Evolutionary conservation across 2,888 invertebrate genomes (phyloP).

Genomic region (Eledona agricola): DNA sequence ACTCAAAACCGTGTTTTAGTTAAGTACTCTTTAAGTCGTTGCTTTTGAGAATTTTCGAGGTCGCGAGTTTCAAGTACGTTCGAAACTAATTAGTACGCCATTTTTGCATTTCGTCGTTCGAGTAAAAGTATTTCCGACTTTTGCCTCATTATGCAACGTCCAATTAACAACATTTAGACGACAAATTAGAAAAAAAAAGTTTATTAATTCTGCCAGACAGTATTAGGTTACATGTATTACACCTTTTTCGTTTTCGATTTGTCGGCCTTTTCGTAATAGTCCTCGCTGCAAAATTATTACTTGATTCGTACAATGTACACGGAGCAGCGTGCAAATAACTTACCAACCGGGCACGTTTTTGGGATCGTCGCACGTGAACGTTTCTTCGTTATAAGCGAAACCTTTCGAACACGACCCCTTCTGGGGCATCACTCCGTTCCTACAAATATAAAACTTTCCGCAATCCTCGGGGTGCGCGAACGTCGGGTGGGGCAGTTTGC

Average conservation of each 20-base stretch:
- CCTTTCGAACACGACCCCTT: conserved; percentile 78
- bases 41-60: conserved; percentile 12
- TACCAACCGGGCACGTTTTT: conserved; percentile 82
- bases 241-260: conserved; percentile 20
- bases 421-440: conserved; percentile 79
- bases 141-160: no score
- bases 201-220: neutral
- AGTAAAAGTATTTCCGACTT: no score
- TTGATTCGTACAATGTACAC: conserved; percentile 28
- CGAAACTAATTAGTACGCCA: neutral
- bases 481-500: conserved; percentile 78
- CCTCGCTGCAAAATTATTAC: conserved; percentile 52
- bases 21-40: conserved; percentile 2
- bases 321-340: conserved; percentile 45
- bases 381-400: conserved; percentile 81
- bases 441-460: conserved; percentile 84
- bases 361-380: conserved; percentile 79
- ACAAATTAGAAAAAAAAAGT: neutral
- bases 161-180: neutral
- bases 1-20: conserved; percentile 10
- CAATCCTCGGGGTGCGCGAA: conserved; percentile 83
- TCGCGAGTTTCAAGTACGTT: conserved; percentile 4
- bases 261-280: conserved; percentile 50
- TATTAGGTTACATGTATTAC: conserved; percentile 5
- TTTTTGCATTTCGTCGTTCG: no score